Evolutionary conservation across 2,888 invertebrate species (phyloP), one percentile per base, ranked within the genome.

Genomic region (Xylophagus ater): DNA sequence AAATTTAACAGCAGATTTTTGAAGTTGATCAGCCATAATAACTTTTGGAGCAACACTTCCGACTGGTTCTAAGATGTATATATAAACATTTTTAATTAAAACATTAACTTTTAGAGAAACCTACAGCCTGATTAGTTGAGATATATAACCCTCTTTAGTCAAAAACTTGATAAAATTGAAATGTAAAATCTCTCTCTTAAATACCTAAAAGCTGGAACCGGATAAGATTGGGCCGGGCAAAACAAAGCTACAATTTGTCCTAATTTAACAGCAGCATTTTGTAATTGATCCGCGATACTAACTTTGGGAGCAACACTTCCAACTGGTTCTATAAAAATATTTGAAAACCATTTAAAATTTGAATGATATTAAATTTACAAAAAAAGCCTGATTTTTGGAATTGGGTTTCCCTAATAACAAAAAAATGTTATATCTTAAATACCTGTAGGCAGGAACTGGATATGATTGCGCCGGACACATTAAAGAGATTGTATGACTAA

Each of bases 391-490:
- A n/a, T n/a, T n/a, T n/a, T n/a, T n/a, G n/a, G n/a, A n/a, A n/a
- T n/a, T n/a, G n/a, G n/a, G n/a, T n/a, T n/a, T n/a, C n/a, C n/a
- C n/a, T n/a, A n/a, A n/a, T n/a, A n/a, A n/a, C n/a, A n/a, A n/a
- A n/a, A n/a, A n/a, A n/a, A n/a, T n/a, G n/a, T n/a, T n/a, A n/a
- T n/a, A n/a, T n/a, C n/a, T n/a, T n/a, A n/a, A n/a, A n/a, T n/a
- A n/a, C n/a, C n/a, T n/a, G n/a, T n/a, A n/a, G n/a, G n/a, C n/a
- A n/a, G n/a, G n/a, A n/a, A 57, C 69, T 31, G 76, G 76, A 59
- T 66, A 77, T 23, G 78, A 80, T 67, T 83, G 82, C 41, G 78
- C 79, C 41, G 80, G 79, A 58, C 82, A 84, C 51, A 76, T 70
- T 50, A 84, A 69, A 35, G 77, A 71, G 52, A 76, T 54, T 25